A percentile compares a stretch with the other conserved stretches of the same genome.
Evolutionary conservation across 2,888 invertebrate genomes (phyloP).

Genomic region (Lymantria monacha): DNA sequence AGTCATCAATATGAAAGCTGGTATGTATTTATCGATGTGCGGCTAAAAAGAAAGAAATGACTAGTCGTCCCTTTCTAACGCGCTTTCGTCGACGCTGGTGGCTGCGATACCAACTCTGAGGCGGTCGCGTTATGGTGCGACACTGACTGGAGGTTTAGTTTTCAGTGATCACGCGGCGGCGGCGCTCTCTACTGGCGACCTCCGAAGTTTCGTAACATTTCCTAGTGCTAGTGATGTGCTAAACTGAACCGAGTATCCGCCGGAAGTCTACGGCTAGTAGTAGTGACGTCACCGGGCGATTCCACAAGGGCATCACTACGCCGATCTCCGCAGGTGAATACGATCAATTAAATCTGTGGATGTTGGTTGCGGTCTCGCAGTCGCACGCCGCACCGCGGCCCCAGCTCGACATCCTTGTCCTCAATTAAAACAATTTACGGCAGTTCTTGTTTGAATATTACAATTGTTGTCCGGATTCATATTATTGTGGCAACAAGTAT

Average conservation of each 20-base stretch:
- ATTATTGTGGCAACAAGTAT: slow-evolving; percentile 31
- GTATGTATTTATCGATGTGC: slow-evolving; percentile 49
- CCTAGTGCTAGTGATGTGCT: slow-evolving; percentile 73
- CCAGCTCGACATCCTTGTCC: slow-evolving; percentile 72
- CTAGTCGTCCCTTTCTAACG: slow-evolving; percentile 69
- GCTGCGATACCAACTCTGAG: slow-evolving; percentile 24
- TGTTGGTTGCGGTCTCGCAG: slow-evolving; percentile 38
- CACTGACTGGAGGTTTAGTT: slow-evolving; percentile 68
- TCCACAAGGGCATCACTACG: slow-evolving; percentile 43
- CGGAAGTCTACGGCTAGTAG: slow-evolving; percentile 49
- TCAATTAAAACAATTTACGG: slow-evolving; percentile 73
- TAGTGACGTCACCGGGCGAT: slow-evolving; percentile 40
- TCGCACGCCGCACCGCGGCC: slow-evolving; percentile 38
- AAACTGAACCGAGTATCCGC: slow-evolving; percentile 49
- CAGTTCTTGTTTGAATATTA: slow-evolving; percentile 64
- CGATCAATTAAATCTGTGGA: slow-evolving; percentile 40
- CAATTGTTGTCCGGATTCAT: slow-evolving; percentile 44
- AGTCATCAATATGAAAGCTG: slow-evolving; percentile 60
- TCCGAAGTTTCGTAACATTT: slow-evolving; percentile 63
- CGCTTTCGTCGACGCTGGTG: slow-evolving; percentile 61
- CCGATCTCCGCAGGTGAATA: slow-evolving; percentile 55
- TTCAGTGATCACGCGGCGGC: slow-evolving; percentile 73
- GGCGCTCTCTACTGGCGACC: slow-evolving; percentile 73
- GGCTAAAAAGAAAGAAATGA: slow-evolving; percentile 70
- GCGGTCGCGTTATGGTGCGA: slow-evolving; percentile 38